Evolutionary conservation across 2,888 invertebrate genomes (phyloP).

Genomic region (Tiliacea citrago): DNA sequence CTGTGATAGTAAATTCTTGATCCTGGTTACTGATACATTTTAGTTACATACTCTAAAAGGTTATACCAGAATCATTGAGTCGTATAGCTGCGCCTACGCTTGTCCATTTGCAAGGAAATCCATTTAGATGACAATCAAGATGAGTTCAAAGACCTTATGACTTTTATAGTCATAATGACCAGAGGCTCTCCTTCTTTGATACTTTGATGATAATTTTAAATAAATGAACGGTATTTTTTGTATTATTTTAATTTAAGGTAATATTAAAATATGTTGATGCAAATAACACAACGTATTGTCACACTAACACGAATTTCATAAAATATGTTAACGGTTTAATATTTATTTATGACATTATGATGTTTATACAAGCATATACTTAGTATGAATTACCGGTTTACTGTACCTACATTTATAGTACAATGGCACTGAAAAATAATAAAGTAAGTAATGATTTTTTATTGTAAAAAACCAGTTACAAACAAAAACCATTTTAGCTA

Average conservation of each 20-base stretch:
- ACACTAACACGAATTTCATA: slow-evolving; percentile 45
- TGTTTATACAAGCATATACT: slow-evolving; percentile 38
- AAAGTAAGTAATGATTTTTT: slow-evolving; percentile 56
- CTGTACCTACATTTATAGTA: slow-evolving; percentile 58
- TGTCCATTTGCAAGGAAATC: slow-evolving; percentile 70
- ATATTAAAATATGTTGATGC: slow-evolving; percentile 36
- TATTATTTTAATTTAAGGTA: slow-evolving; percentile 51
- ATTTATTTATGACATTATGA: slow-evolving; percentile 15
- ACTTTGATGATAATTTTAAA: slow-evolving; percentile 49
- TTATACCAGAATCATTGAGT: slow-evolving; percentile 58
- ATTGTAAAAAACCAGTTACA: slow-evolving; percentile 34
- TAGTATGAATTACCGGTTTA: slow-evolving; percentile 38
- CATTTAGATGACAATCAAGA: slow-evolving; percentile 70
- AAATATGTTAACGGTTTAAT: slow-evolving; percentile 25
- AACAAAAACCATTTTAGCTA: slow-evolving; percentile 51
- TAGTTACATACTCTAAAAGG: slow-evolving; percentile 61
- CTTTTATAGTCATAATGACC: slow-evolving; percentile 63
- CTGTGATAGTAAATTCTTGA: slow-evolving; percentile 58
- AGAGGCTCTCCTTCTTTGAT: slow-evolving; percentile 50
- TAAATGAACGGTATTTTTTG: slow-evolving; percentile 61
- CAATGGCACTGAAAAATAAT: slow-evolving; percentile 67
- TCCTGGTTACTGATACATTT: slow-evolving; percentile 63
- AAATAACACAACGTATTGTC: slow-evolving; percentile 39
- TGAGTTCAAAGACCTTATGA: slow-evolving; percentile 77
- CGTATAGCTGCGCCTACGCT: slow-evolving; percentile 72